Evolutionary conservation across 2,888 invertebrate genomes (phyloP), one percentile per base, ranked within the genome.

Genomic region (Acronicta psi): DNA sequence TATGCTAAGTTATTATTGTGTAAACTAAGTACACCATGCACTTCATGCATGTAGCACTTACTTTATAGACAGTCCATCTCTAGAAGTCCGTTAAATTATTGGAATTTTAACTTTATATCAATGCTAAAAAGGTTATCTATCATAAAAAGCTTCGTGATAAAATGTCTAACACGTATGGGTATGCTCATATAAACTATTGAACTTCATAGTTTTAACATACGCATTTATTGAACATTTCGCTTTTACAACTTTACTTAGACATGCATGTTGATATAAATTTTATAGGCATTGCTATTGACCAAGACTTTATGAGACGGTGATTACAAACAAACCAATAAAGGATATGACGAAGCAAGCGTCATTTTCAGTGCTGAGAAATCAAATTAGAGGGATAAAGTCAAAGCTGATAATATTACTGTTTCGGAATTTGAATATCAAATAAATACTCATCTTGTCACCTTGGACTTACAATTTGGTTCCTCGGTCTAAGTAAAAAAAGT

Each of bases 171-270:
- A n/a, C n/a, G n/a, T n/a, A n/a, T n/a, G n/a, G n/a, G n/a, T n/a
- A 23, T 29, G 43, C 20, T 34, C 1, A 14, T 20, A 6, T 14
- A 9, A 31, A 31, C n/a, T 17, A 51, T 4, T 54, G 44, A 51
- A 43, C 16, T 34, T 43, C 16, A 44, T 29, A 40, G 41, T 41
- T 34, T 51, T 20, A 40, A 40, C 7, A 43, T 17, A 34, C 18
- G 20, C 17, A 25, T 51, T 54, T 54, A 58, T 51, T 36, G 36
- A 23, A 44, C 52, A 47, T 31, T 57, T 46, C 6, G 31, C 25
- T 54, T 61, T 58, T 58, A 67, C 40, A 61, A 38, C 67, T 44
- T 47, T 34, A 57, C 47, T 56, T 40, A 52, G 36, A 45, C 36
- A 47, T 58, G 37, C 37, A 55, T 36, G 29, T 55, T 43, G 34